A percentile compares a stretch with the other conserved stretches of the same genome.
Conservation (phyloP, 2,113 vertebrate species). For the Poecile atricapillus region DNA sequence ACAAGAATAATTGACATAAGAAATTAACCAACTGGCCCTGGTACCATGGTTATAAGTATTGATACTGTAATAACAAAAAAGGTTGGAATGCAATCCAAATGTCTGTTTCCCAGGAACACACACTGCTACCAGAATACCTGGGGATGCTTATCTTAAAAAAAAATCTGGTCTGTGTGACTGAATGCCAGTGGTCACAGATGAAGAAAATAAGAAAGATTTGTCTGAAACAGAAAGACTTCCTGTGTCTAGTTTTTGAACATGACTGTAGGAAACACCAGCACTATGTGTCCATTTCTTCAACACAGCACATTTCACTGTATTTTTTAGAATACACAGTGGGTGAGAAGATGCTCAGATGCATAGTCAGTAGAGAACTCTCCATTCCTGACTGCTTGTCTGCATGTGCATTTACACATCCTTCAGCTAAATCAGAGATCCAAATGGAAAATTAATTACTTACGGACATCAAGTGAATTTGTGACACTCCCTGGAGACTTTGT, state of each 20-base stretch:
- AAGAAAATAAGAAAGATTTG: background rate
- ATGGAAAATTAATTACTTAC: conserved; percentile 35
- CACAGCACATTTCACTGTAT: background rate
- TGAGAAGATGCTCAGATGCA: background rate
- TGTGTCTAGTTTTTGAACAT: background rate
- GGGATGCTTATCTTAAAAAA: background rate
- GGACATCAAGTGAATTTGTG: conserved; percentile 54
- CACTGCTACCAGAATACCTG: background rate
- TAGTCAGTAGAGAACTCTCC: background rate
- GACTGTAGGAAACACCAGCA: background rate
- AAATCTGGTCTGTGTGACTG: background rate
- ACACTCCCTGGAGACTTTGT: conserved; percentile 31
- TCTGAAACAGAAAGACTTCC: background rate
- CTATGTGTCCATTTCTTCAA: background rate
- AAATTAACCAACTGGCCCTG: background rate
- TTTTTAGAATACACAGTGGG: background rate
- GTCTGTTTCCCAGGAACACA: background rate
- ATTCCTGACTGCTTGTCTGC: background rate
- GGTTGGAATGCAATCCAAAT: background rate
- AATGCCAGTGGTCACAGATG: background rate
- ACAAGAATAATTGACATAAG: background rate
- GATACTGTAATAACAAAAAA: background rate
- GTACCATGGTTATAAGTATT: background rate
- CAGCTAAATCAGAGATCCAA: conserved; percentile 21
- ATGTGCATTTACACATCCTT: background rate